These are phyloP conservation scores for Aspidiotus rigidus DNA, from an alignment of 2,888 invertebrate genomes.

Conservation along the genomic window DNA sequence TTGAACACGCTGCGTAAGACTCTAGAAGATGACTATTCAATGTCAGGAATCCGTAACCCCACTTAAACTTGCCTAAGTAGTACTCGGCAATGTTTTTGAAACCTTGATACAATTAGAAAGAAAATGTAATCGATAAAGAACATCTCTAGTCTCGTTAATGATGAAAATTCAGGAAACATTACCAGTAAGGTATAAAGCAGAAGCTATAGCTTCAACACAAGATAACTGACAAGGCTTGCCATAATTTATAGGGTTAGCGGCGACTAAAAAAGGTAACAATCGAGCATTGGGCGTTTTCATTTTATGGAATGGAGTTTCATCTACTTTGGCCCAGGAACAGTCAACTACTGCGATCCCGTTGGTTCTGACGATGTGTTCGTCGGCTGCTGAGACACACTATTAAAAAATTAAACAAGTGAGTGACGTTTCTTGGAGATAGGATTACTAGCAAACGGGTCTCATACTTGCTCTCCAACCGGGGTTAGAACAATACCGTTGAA, in stretches of 20 bases:
- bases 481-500: slow-evolving; percentile 70
- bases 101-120: slow-evolving; percentile 44
- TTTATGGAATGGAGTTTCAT: slow-evolving; percentile 78
- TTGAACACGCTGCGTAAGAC: slow-evolving; percentile 67
- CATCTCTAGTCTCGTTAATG: background rate
- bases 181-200: slow-evolving; percentile 82
- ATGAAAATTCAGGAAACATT: slow-evolving; percentile 29
- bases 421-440: background rate
- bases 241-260: slow-evolving; percentile 97
- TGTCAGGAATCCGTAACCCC: slow-evolving; percentile 86
- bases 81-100: slow-evolving; percentile 66
- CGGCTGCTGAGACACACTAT: slow-evolving; percentile 78
- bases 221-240: slow-evolving; percentile 91
- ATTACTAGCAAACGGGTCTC: background rate
- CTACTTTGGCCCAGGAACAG: slow-evolving; percentile 95
- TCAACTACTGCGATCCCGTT: slow-evolving; percentile 95
- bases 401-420: background rate
- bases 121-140: background rate
- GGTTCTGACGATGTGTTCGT: slow-evolving; percentile 62
- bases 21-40: slow-evolving; percentile 77
- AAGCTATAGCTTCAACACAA: slow-evolving; percentile 96
- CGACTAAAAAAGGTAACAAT: slow-evolving; percentile 87
- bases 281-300: slow-evolving; percentile 80
- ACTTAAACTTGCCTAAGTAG: slow-evolving; percentile 86
- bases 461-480: slow-evolving; percentile 62